Conservation (phyloP, 2,113 vertebrate species). For the Benitochromis conjunctus region DNA sequence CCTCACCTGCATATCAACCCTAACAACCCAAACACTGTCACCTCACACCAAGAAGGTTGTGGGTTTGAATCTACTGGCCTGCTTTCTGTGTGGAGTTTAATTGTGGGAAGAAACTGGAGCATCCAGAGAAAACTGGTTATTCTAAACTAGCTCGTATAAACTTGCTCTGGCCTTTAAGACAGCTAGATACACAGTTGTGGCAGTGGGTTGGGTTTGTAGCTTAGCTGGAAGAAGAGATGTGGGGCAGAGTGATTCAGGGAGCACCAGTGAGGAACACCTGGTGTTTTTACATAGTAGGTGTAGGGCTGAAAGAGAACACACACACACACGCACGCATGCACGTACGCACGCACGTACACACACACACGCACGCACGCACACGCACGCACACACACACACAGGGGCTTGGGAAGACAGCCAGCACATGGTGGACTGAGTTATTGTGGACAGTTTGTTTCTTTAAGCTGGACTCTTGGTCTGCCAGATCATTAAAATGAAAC, state of each 20-base stretch:
- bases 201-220: neutral
- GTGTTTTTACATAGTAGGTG: neutral
- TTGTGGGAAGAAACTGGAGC: neutral
- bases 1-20: neutral
- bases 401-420: neutral
- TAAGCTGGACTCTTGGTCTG: neutral
- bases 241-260: neutral
- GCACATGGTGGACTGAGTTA: neutral
- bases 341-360: too few relatives aligned
- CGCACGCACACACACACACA: too few relatives aligned
- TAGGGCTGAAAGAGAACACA: neutral
- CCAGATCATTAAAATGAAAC: neutral
- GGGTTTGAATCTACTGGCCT: neutral
- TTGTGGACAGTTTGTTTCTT: neutral
- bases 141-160: neutral
- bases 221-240: neutral
- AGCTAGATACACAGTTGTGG: neutral
- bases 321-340: too few relatives aligned
- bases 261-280: neutral
- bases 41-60: neutral
- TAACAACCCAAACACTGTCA: neutral
- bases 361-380: neutral
- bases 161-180: neutral
- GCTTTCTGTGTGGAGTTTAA: neutral
- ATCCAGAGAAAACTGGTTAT: neutral